phyloP scores from a whole-genome alignment of 1,140 invertebrate genomes.

The Lucilia cuprina region DNA sequence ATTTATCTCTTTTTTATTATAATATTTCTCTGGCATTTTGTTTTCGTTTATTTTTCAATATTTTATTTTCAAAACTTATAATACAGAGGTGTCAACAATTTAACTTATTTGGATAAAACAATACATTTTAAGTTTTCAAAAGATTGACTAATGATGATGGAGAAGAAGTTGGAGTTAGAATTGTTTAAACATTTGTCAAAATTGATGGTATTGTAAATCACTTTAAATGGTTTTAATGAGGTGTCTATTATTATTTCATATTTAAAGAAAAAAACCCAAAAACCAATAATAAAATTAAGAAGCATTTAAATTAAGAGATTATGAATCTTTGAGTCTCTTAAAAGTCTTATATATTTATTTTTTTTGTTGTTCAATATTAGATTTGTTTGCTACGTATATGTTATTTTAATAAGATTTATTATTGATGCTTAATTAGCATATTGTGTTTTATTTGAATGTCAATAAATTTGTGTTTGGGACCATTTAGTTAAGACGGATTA shows the following conservation, averaged over 20 bases:
- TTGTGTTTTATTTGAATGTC: background rate
- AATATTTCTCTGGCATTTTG: background rate
- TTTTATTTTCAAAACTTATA: background rate
- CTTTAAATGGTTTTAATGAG: background rate
- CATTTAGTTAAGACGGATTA: too few species aligned
- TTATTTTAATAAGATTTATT: background rate
- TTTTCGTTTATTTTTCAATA: background rate
- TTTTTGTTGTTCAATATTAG: background rate
- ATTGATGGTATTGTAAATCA: background rate
- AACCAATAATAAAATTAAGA: too few species aligned
- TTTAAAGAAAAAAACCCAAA: background rate
- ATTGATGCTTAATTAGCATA: background rate
- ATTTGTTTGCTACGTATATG: background rate
- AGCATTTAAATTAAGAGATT: background rate
- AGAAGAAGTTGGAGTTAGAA: background rate
- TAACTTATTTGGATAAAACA: background rate
- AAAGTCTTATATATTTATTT: too few species aligned
- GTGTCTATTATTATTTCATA: background rate
- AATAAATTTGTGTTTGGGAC: background rate
- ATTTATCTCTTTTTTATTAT: background rate
- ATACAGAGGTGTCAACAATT: background rate
- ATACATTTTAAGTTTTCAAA: background rate
- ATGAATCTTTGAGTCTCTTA: background rate
- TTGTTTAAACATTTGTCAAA: background rate
- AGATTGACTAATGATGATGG: background rate